Evolutionary conservation across 2,888 invertebrate genomes (phyloP).

Genomic region (Oithona nana): DNA sequence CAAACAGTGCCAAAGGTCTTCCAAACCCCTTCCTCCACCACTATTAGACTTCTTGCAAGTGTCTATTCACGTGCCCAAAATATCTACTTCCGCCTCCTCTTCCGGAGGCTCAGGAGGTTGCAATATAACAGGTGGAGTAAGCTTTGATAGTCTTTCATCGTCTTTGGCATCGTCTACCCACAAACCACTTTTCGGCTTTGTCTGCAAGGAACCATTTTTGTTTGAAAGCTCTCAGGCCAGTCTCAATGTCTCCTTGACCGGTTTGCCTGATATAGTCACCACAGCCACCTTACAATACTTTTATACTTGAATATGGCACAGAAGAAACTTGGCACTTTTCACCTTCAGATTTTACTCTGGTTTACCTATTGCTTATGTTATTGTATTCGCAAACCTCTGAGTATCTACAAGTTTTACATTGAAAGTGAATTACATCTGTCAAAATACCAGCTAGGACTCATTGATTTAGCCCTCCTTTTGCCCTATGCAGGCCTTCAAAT

Average conservation of each 20-base stretch:
- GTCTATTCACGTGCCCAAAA: constrained; percentile 17
- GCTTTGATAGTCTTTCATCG: no score
- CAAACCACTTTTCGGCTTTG: background rate
- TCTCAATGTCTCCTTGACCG: background rate
- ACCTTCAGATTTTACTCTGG: constrained; percentile 25
- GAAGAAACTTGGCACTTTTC: background rate
- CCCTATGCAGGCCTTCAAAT: constrained; percentile 32
- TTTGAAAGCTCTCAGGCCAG: background rate
- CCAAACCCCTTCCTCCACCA: constrained; percentile 30
- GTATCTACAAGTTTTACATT: constrained; percentile 31
- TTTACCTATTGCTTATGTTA: constrained; percentile 29
- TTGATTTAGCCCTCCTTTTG: constrained; percentile 31
- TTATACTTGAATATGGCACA: background rate
- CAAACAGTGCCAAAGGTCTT: constrained; percentile 20
- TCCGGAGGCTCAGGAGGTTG: no score
- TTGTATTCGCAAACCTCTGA: constrained; percentile 31
- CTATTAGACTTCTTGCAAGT: constrained; percentile 32
- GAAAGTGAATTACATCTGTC: constrained; percentile 27
- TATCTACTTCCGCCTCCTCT: background rate
- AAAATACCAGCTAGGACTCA: constrained; percentile 29
- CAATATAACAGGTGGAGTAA: no score
- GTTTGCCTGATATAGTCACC: background rate
- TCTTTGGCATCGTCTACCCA: background rate
- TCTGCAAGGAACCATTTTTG: background rate
- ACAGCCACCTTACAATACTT: background rate